phyloP scores from a whole-genome alignment of 1,140 invertebrate genomes.

The Heliconius nattereri region DNA sequence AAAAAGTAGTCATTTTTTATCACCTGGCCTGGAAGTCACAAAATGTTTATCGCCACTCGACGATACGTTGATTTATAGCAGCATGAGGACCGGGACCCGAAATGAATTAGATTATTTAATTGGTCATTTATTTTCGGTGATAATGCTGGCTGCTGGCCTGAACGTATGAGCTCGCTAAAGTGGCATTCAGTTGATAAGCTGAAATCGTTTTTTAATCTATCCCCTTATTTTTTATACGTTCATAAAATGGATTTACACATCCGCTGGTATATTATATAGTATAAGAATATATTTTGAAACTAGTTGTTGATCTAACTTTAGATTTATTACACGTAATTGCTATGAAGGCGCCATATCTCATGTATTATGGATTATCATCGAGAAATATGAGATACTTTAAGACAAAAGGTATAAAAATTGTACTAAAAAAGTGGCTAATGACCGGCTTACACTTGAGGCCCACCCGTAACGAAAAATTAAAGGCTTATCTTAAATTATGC shows the following conservation, averaged over 20 bases:
- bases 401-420: constrained; percentile 70
- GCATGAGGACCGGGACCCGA: constrained; percentile 55
- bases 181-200: constrained; percentile 54
- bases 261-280: constrained; percentile 32
- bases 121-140: constrained; percentile 78
- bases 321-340: constrained; percentile 79
- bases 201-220: constrained; percentile 48
- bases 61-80: constrained; percentile 79
- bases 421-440: constrained; percentile 73
- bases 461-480: constrained; percentile 78
- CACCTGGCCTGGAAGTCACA: constrained; percentile 78
- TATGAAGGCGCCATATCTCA: constrained; percentile 66
- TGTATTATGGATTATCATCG: constrained; percentile 73
- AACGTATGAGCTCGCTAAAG: constrained; percentile 61
- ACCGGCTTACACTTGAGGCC: constrained; percentile 71
- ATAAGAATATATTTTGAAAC: constrained; percentile 59
- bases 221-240: constrained; percentile 27
- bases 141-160: constrained; percentile 60
- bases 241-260: constrained; percentile 45
- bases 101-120: constrained; percentile 80
- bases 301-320: constrained; percentile 71
- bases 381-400: constrained; percentile 73
- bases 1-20: constrained; percentile 76
- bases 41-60: constrained; percentile 79
- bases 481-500: constrained; percentile 80